Base-by-base conservation (phyloP, 2,113 vertebrate genomes). In the Engystomops pustulosus region DNA sequence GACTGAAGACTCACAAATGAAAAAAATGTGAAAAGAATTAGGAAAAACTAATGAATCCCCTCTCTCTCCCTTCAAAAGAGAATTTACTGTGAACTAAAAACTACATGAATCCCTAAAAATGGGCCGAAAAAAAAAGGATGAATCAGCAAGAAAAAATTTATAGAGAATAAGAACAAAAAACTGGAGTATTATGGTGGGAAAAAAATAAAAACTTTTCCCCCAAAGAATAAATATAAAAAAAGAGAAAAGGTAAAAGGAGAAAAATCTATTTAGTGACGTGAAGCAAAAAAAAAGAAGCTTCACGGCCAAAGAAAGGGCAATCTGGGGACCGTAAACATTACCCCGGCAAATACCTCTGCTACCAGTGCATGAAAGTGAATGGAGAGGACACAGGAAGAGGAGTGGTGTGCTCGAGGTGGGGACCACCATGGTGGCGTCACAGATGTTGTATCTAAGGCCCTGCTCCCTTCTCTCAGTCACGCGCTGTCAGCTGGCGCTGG, bases 41-140 rank as follows among this genome's bases (percentile, higher is more conserved):
- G 71, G 27, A 45, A 69, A 55, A 44, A 71, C 12, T n/a, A 4
- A 51, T 51, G 65, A 51, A 34, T 81, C 80, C 80, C 67, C 80
- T 81, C 80, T 81, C 80, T 81, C 80, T 81, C 80, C 80, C 80
- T 58, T 81, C 67, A 68, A 36, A 81, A 81, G 80, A 58, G 47
- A 71, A 81, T 53, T 25, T 23, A 71, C 7, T 27, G 34, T 79
- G 7, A 51, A 44, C 53, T 62, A 44, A 62, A 79, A 79, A 79
- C 53, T 55, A 71, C 70, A 81, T 53, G 25, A 34, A 18, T n/a
- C 36, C 60, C 79, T 67, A 55, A 81, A 70, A 70, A 55, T 38
- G 23, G 65, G 47, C 7, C 30, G n/a, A 69, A 25, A 53, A 71
- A 81, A 71, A 70, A 9, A 41, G 6, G 23, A 71, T 41, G 34